Evolutionary conservation across 2,113 vertebrate species (phyloP).

Genomic region (Heterochromis multidens): DNA sequence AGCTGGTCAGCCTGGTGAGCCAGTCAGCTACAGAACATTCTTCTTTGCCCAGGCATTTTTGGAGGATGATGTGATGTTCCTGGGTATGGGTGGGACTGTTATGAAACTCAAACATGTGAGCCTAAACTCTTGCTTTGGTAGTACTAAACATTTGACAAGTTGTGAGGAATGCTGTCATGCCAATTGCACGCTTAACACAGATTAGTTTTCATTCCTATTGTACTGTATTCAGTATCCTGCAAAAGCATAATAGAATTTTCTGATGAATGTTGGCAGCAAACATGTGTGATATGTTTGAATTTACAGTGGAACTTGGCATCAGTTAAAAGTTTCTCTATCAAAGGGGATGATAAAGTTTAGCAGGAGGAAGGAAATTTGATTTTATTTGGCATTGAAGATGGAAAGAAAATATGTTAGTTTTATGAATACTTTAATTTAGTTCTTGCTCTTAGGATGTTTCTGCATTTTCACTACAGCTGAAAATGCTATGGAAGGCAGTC

Average conservation of each 20-base stretch:
- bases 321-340: conserved; percentile 40
- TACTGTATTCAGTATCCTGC: not conserved
- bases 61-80: conserved; percentile 67
- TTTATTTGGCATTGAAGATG: conserved; percentile 47
- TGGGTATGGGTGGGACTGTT: conserved; percentile 48
- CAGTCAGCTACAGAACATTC: conserved; percentile 56
- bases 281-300: conserved; percentile 29
- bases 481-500: conserved; percentile 59
- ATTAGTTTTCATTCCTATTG: not conserved
- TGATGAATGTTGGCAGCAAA: not conserved
- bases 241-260: not conserved
- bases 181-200: not conserved
- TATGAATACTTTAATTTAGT: conserved; percentile 52
- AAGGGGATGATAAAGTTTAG: conserved; percentile 44
- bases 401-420: conserved; percentile 58
- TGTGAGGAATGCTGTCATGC: conserved; percentile 8
- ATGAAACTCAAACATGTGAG: conserved; percentile 48
- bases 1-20: conserved; percentile 41
- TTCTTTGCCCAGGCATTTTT: conserved; percentile 68
- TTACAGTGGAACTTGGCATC: conserved; percentile 40
- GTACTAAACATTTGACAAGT: conserved; percentile 13
- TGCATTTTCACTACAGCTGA: conserved; percentile 54
- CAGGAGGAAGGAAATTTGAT: conserved; percentile 47
- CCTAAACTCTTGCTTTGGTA: conserved; percentile 33
- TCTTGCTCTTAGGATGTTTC: conserved; percentile 41